Evolutionary conservation across 2,797 vertebrate genomes (phyloP).

Genomic region (Pristis pectinata): DNA sequence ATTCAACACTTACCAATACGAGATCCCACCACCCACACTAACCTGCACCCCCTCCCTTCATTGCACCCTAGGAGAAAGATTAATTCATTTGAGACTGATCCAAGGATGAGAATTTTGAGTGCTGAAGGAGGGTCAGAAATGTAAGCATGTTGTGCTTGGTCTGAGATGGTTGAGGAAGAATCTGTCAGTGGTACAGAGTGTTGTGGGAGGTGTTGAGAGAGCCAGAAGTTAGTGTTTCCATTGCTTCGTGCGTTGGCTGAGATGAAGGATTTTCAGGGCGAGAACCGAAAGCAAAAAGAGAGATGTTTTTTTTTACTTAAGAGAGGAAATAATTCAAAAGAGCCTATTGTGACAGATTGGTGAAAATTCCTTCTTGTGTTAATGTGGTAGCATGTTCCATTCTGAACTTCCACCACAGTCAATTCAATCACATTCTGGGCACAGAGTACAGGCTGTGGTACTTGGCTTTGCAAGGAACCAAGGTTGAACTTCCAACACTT

Average conservation of each 20-base stretch:
- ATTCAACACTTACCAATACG: not conserved
- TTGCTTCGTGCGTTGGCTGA: not conserved
- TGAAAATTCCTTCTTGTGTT: too few relatives aligned
- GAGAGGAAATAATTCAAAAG: not conserved
- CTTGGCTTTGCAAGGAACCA: too few relatives aligned
- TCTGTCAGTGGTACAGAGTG: not conserved
- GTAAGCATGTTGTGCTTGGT: not conserved
- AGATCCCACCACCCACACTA: not conserved
- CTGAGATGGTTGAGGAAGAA: not conserved
- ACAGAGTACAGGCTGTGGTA: too few relatives aligned
- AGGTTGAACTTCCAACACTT: too few relatives aligned
- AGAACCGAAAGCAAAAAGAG: not conserved
- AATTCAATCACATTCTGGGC: too few relatives aligned
- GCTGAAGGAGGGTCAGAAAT: not conserved
- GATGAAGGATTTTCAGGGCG: not conserved
- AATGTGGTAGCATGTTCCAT: too few relatives aligned
- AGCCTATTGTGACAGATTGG: not conserved
- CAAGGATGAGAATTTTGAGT: not conserved
- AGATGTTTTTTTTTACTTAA: not conserved
- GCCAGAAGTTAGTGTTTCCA: not conserved
- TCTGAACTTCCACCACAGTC: too few relatives aligned
- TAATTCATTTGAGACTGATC: too few relatives aligned
- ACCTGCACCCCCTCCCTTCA: fast-evolving
- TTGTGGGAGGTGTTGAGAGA: not conserved
- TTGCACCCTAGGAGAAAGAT: too few relatives aligned